phyloP scores from a whole-genome alignment of 2,797 vertebrate genomes.

The Gobio occitaniae region DNA sequence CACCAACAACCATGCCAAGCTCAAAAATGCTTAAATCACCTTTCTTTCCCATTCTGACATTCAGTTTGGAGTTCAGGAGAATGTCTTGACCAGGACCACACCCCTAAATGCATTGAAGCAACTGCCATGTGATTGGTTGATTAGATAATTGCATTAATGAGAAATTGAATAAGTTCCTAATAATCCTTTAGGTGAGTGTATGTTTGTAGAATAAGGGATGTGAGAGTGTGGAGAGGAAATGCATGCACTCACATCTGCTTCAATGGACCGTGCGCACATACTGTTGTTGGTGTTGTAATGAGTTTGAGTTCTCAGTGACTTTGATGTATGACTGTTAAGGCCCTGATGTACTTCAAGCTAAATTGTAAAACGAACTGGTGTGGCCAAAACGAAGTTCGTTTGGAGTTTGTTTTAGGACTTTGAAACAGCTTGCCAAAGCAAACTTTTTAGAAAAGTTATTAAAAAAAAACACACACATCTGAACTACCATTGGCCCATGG shows the following conservation, averaged over 20 bases:
- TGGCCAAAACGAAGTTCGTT: not conserved
- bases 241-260: not conserved
- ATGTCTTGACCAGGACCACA: too few relatives aligned
- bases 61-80: too few relatives aligned
- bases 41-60: too few relatives aligned
- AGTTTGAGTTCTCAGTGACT: not conserved
- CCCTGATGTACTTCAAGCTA: not conserved
- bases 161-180: too few relatives aligned
- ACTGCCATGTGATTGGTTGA: too few relatives aligned
- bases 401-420: not conserved
- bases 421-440: not conserved
- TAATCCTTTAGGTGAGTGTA: too few relatives aligned
- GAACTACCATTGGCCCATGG: not conserved
- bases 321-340: not conserved
- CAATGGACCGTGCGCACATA: not conserved
- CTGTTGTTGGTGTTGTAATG: not conserved
- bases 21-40: too few relatives aligned
- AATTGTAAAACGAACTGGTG: not conserved
- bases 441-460: too few relatives aligned
- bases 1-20: too few relatives aligned
- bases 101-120: too few relatives aligned
- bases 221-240: not conserved
- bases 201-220: not conserved
- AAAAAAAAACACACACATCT: not conserved
- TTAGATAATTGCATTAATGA: too few relatives aligned